Base-by-base conservation (phyloP, 2,113 vertebrate genomes). In the Todiramphus saurophagus region DNA sequence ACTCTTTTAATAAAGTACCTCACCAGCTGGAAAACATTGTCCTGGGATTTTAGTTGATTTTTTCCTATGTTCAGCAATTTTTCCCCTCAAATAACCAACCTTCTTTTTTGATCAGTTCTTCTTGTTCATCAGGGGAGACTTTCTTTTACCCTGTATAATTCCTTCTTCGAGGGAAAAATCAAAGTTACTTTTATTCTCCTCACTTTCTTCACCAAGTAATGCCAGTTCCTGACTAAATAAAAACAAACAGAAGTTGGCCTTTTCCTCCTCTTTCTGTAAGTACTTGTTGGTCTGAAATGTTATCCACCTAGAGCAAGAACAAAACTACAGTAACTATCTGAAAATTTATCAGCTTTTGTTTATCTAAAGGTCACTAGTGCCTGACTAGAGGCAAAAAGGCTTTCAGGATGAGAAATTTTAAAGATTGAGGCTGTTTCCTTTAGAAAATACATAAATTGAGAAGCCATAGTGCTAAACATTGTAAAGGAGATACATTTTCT, bases 311-410 rank as follows among this genome's bases (percentile, higher is more conserved):
- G 9, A 93, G 76, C 68, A 92, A 95, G 37, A 93, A 58, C 62
- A 91, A 94, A 87, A 14, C 58, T 89, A 31, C 37, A 50, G 46
- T 50, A 76, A 41, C 64, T 91, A 55, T 91, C 89, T 87, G 24
- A 84, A 84, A 90, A 95, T 89, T 84, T 44, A 87, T 87, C 74
- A 89, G 31, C 19, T 89, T 94, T 87, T 79, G 23, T 94, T 96
- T 94, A 73, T 90, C 73, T 93, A 62, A 92, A 90, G 64, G 86
- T 95, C 86, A 91, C 5, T 53, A 44, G 17, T 76, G 46, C 46
- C 18, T 46, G 58, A 94, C 33, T 28, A 79, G 64, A 91, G 46
- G 72, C 68, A 78, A 83, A 79, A 74, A 90, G 8, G 28, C 28
- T 84, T 89, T 72, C 43, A 81, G 28, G 58, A 93, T 87, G 28